A percentile compares a stretch with the other conserved stretches of the same genome.
These are phyloP conservation scores for Tupiocoris notatus DNA, from an alignment of 2,888 invertebrate species.

Conservation along the genomic window DNA sequence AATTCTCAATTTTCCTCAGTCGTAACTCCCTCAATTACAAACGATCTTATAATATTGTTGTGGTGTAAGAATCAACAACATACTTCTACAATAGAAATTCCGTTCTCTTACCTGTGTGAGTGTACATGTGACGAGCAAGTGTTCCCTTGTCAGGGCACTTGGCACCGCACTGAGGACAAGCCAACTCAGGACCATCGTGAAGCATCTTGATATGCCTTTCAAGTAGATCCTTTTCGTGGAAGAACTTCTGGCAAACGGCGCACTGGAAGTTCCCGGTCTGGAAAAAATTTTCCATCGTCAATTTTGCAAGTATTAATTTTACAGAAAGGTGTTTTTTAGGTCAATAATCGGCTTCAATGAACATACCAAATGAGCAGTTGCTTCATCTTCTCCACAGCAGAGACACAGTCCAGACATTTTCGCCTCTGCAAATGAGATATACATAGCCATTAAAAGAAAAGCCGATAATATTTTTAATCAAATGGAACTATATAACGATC, in stretches of 20 bases:
- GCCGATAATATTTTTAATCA: too few species aligned
- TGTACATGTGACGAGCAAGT: conserved; percentile 66
- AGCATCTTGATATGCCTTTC: conserved; percentile 67
- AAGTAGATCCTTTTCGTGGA: conserved; percentile 66
- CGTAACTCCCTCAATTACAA: too few species aligned
- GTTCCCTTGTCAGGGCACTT: conserved; percentile 64
- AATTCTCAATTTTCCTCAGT: too few species aligned
- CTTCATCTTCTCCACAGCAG: conserved; percentile 62
- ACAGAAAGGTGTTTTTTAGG: neutral
- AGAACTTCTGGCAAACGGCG: conserved; percentile 68
- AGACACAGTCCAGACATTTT: conserved; percentile 53
- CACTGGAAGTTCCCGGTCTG: conserved; percentile 61
- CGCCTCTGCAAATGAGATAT: neutral
- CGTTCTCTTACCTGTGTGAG: conserved; percentile 62
- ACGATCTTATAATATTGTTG: too few species aligned
- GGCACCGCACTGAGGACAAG: conserved; percentile 67
- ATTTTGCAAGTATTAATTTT: too few species aligned
- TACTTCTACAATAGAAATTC: too few species aligned
- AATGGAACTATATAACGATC: too few species aligned
- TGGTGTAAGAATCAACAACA: too few species aligned
- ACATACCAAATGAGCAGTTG: conserved; percentile 59
- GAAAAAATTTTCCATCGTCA: conserved; percentile 47
- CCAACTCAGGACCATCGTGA: conserved; percentile 64
- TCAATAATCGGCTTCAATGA: neutral
- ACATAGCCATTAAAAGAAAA: too few species aligned